Evolutionary conservation across 2,113 vertebrate genomes (phyloP), one percentile per base, ranked within the genome.

Genomic region (Proterorhinus semilunaris): DNA sequence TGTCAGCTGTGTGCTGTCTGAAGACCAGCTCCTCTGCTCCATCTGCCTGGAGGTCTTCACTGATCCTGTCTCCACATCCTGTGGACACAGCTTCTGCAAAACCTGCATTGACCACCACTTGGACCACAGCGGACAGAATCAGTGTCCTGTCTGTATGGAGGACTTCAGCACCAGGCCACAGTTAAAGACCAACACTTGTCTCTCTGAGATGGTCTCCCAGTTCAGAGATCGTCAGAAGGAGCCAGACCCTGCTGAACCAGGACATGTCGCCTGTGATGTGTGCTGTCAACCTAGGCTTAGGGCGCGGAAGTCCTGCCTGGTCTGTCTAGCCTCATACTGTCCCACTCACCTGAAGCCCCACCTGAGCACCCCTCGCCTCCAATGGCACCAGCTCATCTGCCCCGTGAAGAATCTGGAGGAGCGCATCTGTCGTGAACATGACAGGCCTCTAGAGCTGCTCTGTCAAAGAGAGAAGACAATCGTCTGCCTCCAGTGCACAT

Each of bases 141-240:
- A 5, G 27, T 36, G 27, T 36, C 27, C 27, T 36, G 27, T 36
- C 4, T 36, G 27, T 36, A 5, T 36, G 27, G 27, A 36, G 27
- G 27, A 36, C 27, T 36, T 36, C 1, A 36, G 27, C 27, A 4
- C 27, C 27, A 36, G 27, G 27, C 27, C 27, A 36, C 27, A 36
- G 27, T 13, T 61, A 16, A 61, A 61, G 44, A 61, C 15, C 42
- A 61, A 61, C 42, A 61, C 42, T 45, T 61, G n/a, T 8, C 2
- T 61, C 42, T 61, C 36, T 44, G 58, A 61, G 36, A 61, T 61
- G 58, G 58, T 61, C 36, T 61, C 13, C 42, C 58, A 61, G 58
- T 61, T 61, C 8, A 61, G 27, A 36, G 27, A 3, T 36, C 4
- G 4, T 36, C 27, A 36, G 27, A 3, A 36, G 27, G 27, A 36